phyloP scores from a whole-genome alignment of 2,797 vertebrate genomes.

The Molossus alvarezi region DNA sequence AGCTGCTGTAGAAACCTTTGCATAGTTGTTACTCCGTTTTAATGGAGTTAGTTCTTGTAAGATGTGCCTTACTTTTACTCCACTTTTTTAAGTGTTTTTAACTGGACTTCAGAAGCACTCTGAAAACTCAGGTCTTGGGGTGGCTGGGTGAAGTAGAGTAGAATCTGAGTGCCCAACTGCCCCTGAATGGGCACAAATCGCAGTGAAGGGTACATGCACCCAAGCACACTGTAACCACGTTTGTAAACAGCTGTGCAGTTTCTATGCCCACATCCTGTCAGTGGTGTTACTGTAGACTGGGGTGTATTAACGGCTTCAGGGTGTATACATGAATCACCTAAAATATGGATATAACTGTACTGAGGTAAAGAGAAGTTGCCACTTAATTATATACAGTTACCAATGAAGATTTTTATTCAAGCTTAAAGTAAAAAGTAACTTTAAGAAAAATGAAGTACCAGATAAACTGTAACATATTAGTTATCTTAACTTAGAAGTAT shows the following conservation, averaged over 20 bases:
- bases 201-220: not conserved
- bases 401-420: conserved; percentile 87
- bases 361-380: conserved; percentile 87
- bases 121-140: conserved; percentile 66
- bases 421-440: conserved; percentile 85
- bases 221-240: conserved; percentile 42
- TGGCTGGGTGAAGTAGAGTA: not conserved
- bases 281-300: conserved; percentile 46
- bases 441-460: conserved; percentile 84
- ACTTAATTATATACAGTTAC: conserved; percentile 85
- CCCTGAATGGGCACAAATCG: not conserved
- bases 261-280: conserved; percentile 17
- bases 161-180: conserved; percentile 47
- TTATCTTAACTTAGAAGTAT: conserved; percentile 83
- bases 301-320: conserved; percentile 76
- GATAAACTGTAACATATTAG: conserved; percentile 77
- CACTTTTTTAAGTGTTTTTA: conserved; percentile 67
- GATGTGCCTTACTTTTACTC: conserved; percentile 46
- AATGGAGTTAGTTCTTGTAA: conserved; percentile 49
- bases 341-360: conserved; percentile 75
- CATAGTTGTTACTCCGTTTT: conserved; percentile 72
- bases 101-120: conserved; percentile 70
- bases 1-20: conserved; percentile 73
- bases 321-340: conserved; percentile 65
- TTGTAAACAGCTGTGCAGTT: conserved; percentile 71